phyloP scores from a whole-genome alignment of 2,113 vertebrate genomes.

The Crocuta crocuta region DNA sequence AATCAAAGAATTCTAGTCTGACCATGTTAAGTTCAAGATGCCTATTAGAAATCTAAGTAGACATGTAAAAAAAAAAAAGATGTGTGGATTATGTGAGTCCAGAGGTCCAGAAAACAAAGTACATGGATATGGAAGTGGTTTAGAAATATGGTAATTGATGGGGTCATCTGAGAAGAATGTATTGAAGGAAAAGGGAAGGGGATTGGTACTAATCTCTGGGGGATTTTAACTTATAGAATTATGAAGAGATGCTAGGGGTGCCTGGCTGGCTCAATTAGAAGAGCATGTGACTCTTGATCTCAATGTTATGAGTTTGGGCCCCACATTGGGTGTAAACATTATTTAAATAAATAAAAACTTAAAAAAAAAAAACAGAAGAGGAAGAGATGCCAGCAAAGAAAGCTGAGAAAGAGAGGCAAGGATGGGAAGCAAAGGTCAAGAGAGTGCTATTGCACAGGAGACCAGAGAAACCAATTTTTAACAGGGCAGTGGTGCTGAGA shows the following conservation, averaged over 20 bases:
- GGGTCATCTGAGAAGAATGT: background rate
- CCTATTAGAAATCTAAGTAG: background rate
- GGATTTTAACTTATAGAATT: background rate
- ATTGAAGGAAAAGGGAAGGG: background rate
- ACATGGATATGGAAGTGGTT: background rate
- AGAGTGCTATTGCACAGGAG: background rate
- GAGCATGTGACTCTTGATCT: background rate
- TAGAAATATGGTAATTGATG: background rate
- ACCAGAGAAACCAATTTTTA: background rate
- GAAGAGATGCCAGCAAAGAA: background rate
- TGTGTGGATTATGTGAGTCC: background rate
- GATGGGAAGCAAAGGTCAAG: background rate
- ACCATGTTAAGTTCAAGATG: background rate
- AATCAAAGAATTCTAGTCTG: background rate
- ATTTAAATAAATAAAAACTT: background rate
- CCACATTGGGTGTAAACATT: background rate
- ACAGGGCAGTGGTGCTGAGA: background rate
- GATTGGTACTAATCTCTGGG: background rate
- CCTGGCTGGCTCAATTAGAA: background rate
- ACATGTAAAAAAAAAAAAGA: background rate
- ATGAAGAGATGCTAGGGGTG: background rate
- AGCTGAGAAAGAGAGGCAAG: background rate
- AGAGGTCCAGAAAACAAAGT: background rate
- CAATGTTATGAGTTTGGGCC: background rate
- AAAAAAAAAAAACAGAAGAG: background rate